A percentile compares a stretch with the other conserved stretches of the same genome.
Evolutionary conservation across 2,797 vertebrate species (phyloP).

Genomic region (Siniperca undulata): DNA sequence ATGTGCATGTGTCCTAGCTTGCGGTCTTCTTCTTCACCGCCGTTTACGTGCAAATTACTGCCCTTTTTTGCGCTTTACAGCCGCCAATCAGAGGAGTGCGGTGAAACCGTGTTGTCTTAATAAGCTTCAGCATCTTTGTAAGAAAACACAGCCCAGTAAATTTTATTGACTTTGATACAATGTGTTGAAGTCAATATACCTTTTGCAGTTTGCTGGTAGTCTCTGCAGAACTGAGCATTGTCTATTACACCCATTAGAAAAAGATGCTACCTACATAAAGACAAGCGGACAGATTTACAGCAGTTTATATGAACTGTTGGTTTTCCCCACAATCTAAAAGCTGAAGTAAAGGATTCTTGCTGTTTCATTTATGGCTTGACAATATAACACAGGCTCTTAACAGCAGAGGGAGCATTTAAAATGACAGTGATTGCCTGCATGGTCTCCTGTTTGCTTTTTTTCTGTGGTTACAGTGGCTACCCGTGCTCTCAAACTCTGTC

Average conservation of each 20-base stretch:
- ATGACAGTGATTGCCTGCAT: constrained; percentile 42
- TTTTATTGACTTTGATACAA: constrained; percentile 32
- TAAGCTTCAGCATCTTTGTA: constrained; percentile 14
- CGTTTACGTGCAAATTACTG: not conserved
- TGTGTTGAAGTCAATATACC: constrained; percentile 30
- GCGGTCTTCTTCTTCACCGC: not conserved
- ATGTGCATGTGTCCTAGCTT: not conserved
- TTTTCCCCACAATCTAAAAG: constrained; percentile 46
- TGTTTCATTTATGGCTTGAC: constrained; percentile 46
- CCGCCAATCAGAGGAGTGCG: not conserved
- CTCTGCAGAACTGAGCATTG: constrained; percentile 6
- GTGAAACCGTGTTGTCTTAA: not conserved
- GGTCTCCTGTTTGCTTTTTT: constrained; percentile 28
- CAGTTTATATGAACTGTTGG: constrained; percentile 44
- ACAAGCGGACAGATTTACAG: constrained; percentile 52
- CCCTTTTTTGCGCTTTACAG: not conserved
- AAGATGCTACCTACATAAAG: constrained; percentile 43
- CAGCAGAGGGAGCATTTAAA: constrained; percentile 53
- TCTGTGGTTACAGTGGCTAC: constrained; percentile 17
- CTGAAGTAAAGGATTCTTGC: constrained; percentile 47
- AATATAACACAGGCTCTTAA: constrained; percentile 52
- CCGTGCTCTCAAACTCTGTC: constrained; percentile 44
- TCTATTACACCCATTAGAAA: constrained; percentile 51
- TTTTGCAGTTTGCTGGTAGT: constrained; percentile 24
- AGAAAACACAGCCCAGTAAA: constrained; percentile 21